Percentiles rank a stretch among this genome's conserved stretches.
Evolutionary conservation across 2,888 invertebrate species (phyloP).

Genomic region (Cremastinae sp.): DNA sequence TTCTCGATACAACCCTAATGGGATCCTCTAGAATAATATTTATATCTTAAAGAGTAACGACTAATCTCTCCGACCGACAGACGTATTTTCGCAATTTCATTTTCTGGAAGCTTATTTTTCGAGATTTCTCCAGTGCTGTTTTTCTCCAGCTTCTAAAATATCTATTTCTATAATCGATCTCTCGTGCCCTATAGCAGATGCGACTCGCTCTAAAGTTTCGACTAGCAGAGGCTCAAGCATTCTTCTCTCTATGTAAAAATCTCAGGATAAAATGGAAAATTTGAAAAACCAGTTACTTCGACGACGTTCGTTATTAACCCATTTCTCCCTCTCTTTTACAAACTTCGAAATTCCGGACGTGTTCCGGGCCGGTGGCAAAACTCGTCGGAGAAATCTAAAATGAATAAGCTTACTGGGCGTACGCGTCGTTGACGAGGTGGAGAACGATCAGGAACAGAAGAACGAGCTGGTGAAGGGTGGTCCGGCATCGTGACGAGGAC

Average conservation of each 20-base stretch:
- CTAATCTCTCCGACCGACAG: slow-evolving; percentile 57
- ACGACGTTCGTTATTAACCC: background rate
- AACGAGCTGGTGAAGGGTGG: slow-evolving; percentile 67
- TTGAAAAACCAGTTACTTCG: slow-evolving; percentile 2
- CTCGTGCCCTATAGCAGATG: too few species aligned
- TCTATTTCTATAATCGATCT: too few species aligned
- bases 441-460: slow-evolving; percentile 70
- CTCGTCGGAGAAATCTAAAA: slow-evolving; percentile 63
- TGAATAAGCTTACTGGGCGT: slow-evolving; percentile 76
- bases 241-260: too few species aligned
- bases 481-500: slow-evolving; percentile 22
- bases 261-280: too few species aligned
- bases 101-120: background rate
- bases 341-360: slow-evolving; percentile 27
- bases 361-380: slow-evolving; percentile 25
- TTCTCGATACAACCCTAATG: slow-evolving; percentile 34
- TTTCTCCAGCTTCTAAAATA: too few species aligned
- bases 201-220: too few species aligned
- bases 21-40: slow-evolving; percentile 40
- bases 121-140: too few species aligned
- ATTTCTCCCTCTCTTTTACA: slow-evolving; percentile 14
- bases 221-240: too few species aligned
- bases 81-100: slow-evolving; percentile 15
- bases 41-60: slow-evolving; percentile 33
- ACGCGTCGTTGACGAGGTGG: slow-evolving; percentile 67